phyloP scores from a whole-genome alignment of 2,888 invertebrate species.

The Conops quadrifasciatus region DNA sequence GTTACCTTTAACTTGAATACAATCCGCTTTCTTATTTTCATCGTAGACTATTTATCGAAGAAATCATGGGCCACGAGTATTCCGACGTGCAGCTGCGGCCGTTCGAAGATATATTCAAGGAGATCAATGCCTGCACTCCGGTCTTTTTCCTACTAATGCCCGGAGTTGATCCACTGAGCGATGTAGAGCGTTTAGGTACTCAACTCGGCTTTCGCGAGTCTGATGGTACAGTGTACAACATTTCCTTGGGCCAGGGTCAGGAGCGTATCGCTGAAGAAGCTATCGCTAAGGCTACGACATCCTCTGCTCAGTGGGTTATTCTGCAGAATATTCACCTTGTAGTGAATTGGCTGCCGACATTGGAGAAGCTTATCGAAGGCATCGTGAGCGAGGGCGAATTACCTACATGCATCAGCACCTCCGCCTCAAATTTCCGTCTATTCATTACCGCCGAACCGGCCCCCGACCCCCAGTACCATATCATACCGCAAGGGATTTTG shows the following conservation, averaged over 20 bases:
- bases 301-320: slow-evolving; percentile 89
- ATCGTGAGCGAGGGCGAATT: slow-evolving; percentile 70
- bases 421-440: slow-evolving; percentile 69
- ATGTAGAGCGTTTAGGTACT: slow-evolving; percentile 83
- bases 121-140: slow-evolving; percentile 84
- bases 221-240: slow-evolving; percentile 85
- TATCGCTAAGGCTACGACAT: slow-evolving; percentile 75
- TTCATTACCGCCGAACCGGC: slow-evolving; percentile 93
- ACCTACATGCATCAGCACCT: slow-evolving; percentile 36
- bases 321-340: slow-evolving; percentile 94
- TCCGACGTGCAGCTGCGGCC: slow-evolving; percentile 79
- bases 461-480: slow-evolving; percentile 72
- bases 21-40: slow-evolving; percentile 1
- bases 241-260: slow-evolving; percentile 94
- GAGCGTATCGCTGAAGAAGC: slow-evolving; percentile 90
- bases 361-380: slow-evolving; percentile 93
- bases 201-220: slow-evolving; percentile 82
- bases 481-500: slow-evolving; percentile 85
- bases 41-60: slow-evolving; percentile 77
- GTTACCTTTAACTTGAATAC: neutral
- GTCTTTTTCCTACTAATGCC: slow-evolving; percentile 95
- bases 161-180: slow-evolving; percentile 86
- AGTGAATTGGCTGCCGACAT: slow-evolving; percentile 82
- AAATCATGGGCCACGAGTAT: slow-evolving; percentile 85
- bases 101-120: slow-evolving; percentile 85